Evolutionary conservation across 2,113 vertebrate genomes (phyloP).

Genomic region (Xyliphius kryptos): DNA sequence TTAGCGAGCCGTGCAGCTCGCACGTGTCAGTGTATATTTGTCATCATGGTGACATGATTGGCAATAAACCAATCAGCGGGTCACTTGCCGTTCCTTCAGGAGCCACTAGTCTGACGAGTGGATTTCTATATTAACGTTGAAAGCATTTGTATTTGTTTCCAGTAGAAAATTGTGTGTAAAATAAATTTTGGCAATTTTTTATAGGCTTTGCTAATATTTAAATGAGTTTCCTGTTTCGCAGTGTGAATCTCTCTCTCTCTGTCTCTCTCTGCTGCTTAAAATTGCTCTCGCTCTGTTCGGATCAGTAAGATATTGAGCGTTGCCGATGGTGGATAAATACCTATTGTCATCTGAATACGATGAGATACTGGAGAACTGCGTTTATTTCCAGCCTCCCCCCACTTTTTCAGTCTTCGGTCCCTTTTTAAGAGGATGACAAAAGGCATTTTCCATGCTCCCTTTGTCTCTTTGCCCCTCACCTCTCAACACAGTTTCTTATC

Average conservation of each 20-base stretch:
- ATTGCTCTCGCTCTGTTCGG: background rate
- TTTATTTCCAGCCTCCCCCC: slow-evolving; percentile 1
- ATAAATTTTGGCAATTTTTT: no score
- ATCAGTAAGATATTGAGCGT: slow-evolving; percentile 10
- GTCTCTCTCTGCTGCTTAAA: background rate
- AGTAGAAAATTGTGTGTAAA: no score
- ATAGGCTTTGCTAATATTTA: no score
- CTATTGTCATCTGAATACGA: slow-evolving; percentile 1
- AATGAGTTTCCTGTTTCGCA: no score
- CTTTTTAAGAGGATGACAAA: slow-evolving; percentile 57
- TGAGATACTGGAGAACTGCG: slow-evolving; percentile 32
- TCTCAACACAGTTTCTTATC: slow-evolving; percentile 28
- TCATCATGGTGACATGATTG: no score
- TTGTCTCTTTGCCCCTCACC: slow-evolving; percentile 27
- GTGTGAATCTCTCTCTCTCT: background rate
- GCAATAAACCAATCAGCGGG: no score
- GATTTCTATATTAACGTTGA: no score
- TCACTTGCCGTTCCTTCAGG: no score
- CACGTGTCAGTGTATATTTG: no score
- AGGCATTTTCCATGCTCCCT: slow-evolving; percentile 52
- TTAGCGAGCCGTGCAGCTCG: no score
- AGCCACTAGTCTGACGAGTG: no score
- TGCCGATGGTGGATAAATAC: slow-evolving; percentile 13
- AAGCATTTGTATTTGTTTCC: no score
- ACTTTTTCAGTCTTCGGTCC: slow-evolving; percentile 24